Evolutionary conservation across 2,888 invertebrate genomes (phyloP), one percentile per base, ranked within the genome.

Genomic region (Lymantria monacha): DNA sequence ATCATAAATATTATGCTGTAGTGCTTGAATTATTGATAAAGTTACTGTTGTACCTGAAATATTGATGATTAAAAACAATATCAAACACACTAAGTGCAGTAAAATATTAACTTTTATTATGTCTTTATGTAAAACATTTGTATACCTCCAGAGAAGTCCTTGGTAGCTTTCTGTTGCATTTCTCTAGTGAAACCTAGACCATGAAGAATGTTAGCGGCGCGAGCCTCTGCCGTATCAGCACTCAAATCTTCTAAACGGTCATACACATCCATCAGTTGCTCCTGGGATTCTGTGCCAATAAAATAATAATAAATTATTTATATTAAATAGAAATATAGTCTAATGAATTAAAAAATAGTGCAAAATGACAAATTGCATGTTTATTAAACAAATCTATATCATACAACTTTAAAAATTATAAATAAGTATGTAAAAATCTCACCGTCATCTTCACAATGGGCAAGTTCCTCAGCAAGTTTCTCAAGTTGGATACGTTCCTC

Each of bases 171-270:
- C 80, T 82, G 94, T 87, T 99, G 99, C 97, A 97, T 97, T 46
- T 94, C 93, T 67, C 93, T 93, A 51, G 94, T 95, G 84, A 99
- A 99, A 12, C 99, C 99, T 14, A 99, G 94, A 93, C 99, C 99
- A 80, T 98, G 96, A 9, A 99, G 93, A 68, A 99, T 98, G 75
- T 97, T 95, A 0, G 98, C 98, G 7, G 99, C 99, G 61, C 97
- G 94, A 0, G 96, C 96, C 85, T 98, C 97, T 0, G 99, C 99
- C 37, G 97, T 97, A 77, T 98, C 98, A 0, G 99, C 98, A 59
- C 97, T 96, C 87, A 99, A 95, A 63, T 99, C 99, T 60, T 99
- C 99, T 70, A 99, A 91, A 15, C 99, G 94, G 71, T 99, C 99
- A 80, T 99, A 99, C 22, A 99, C 94, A 80, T 99, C 99, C 95